Evolutionary conservation across 2,888 invertebrate species (phyloP), one percentile per base, ranked within the genome.

Genomic region (Nasonia oneida): DNA sequence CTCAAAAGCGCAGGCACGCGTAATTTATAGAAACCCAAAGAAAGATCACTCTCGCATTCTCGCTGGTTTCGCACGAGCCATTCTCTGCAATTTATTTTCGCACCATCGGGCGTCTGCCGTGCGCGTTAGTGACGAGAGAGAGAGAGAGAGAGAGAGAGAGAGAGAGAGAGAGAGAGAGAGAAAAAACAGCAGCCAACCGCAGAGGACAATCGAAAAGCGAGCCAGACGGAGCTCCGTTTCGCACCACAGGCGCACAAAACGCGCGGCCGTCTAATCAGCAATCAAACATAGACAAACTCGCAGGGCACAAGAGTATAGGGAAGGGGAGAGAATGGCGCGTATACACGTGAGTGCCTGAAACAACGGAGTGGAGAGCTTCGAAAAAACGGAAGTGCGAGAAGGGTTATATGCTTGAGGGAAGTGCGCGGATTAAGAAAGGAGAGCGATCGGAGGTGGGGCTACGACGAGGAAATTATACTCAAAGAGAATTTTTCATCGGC

Each of bases 251-350:
- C 73, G 57, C 73, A 82, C 81, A 85, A 86, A 83, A 84, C 77
- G 76, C 76, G 64, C 42, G 71, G 47, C 61, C 77, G 78, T 75
- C 83, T 87, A 87, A 87, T 87, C 87, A 84, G 87, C 81, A 87
- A 87, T 87, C 87, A 87, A 87, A 87, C 83, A 81, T 85, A 85
- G 85, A 84, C 81, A 79, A 83, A 71, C 73, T 74, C 64, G 37
- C 37, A 1, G 37, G 2, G 33, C 57, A 14, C 18, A 64, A 80
- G 74, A 76, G 29, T 29, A 29, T 29, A 29, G 79, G 47, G 78
- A 78, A 74, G 81, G 78, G 83, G 81, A 73, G 81, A 64, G 18
- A 57, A 14, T 37, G 23, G n/a, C 53, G 8, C n/a, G 6, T 29
- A 61, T 18, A 23, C 23, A 53, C 64, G 77, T 3, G 47, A 76